These are phyloP conservation scores for Drosophila merina DNA, from an alignment of 2,888 invertebrate genomes.

Conservation along the genomic window DNA sequence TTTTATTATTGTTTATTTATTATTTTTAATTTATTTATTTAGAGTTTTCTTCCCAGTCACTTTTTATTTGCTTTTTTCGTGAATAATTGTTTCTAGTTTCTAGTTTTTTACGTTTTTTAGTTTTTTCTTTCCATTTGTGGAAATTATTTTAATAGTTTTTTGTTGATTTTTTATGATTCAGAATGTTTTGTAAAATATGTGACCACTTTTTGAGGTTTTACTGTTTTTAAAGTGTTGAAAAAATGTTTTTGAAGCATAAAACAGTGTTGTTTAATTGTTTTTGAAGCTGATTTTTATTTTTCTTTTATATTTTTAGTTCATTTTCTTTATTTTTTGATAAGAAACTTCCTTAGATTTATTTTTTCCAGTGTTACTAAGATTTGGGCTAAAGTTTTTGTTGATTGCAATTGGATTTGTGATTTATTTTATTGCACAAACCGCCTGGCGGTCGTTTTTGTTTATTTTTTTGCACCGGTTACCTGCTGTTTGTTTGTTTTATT, in stretches of 20 bases:
- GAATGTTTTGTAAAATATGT: background rate
- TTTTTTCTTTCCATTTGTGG: background rate
- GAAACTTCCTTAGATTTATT: background rate
- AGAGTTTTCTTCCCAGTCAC: no score
- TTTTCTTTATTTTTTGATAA: no score
- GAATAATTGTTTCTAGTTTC: background rate
- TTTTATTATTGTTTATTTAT: background rate
- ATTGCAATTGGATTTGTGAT: slow-evolving; percentile 14
- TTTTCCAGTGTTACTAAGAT: background rate
- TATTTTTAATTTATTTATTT: background rate
- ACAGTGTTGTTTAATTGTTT: background rate
- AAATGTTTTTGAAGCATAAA: no score
- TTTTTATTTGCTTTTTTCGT: background rate
- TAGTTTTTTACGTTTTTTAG: background rate
- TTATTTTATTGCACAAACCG: slow-evolving; percentile 20
- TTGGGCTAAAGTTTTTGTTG: background rate
- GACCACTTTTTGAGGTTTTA: background rate
- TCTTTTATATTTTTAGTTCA: no score
- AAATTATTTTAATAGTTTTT: background rate
- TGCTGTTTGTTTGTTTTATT: slow-evolving; percentile 7
- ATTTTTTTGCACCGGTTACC: slow-evolving; percentile 25
- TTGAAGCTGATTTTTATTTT: background rate
- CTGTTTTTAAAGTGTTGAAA: background rate
- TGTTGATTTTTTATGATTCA: background rate
- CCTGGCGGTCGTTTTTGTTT: slow-evolving; percentile 7